These are phyloP conservation scores for Archocentrus centrarchus DNA, from an alignment of 2,113 vertebrate genomes.

Conservation along the genomic window DNA sequence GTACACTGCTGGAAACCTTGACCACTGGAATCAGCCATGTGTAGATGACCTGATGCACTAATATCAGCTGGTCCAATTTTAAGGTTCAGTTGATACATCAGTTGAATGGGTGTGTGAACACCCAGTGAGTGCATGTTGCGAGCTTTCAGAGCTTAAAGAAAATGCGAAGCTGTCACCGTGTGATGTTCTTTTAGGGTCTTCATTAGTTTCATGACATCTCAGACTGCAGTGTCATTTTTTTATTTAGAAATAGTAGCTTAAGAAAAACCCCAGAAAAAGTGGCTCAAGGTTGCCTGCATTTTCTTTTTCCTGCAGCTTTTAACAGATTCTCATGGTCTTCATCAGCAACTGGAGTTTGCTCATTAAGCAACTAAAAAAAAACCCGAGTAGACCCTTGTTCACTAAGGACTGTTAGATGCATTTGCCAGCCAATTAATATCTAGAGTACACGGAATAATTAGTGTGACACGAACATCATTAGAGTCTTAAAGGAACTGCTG, in stretches of 20 bases:
- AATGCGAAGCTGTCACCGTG: not conserved
- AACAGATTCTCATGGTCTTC: not conserved
- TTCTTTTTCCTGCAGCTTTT: not conserved
- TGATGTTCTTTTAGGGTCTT: not conserved
- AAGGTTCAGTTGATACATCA: too few species aligned
- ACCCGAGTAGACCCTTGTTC: not conserved
- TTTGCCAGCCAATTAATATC: constrained; percentile 5
- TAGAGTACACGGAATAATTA: constrained; percentile 14
- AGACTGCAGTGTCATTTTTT: not conserved
- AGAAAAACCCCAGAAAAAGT: not conserved
- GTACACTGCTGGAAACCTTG: too few species aligned
- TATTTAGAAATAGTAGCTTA: not conserved
- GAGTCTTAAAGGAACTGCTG: not conserved
- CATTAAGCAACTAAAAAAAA: not conserved
- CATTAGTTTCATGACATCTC: not conserved
- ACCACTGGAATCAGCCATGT: too few species aligned
- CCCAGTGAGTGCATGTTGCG: not conserved
- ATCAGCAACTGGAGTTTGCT: not conserved
- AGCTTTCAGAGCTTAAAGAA: not conserved
- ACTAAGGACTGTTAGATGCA: constrained; percentile 5
- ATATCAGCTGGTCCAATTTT: too few species aligned
- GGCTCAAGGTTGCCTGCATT: not conserved
- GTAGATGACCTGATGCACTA: too few species aligned
- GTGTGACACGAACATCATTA: constrained; percentile 7
- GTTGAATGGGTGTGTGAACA: too few species aligned